Conservation (phyloP, 2,113 vertebrate species). For the Chiloscyllium plagiosum region DNA sequence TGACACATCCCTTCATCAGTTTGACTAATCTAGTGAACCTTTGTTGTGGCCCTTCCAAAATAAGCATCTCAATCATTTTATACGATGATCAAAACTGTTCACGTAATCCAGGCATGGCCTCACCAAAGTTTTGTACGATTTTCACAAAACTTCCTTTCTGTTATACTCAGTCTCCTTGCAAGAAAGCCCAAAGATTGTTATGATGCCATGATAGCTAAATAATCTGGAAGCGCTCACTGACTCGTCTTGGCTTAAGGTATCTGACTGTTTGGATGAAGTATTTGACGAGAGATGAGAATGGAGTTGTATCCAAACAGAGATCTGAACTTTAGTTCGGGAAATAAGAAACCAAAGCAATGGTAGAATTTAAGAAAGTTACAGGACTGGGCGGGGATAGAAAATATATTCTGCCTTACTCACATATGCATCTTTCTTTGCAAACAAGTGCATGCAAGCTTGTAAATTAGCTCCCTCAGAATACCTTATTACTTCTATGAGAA, state of each 20-base stretch:
- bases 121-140: too few relatives aligned
- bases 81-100: too few relatives aligned
- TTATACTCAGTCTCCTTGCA: too few relatives aligned
- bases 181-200: neutral
- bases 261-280: neutral
- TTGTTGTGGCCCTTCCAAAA: neutral
- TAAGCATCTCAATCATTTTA: too few relatives aligned
- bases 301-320: neutral
- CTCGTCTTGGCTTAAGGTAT: neutral
- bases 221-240: neutral
- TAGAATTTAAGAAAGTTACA: neutral
- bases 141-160: too few relatives aligned
- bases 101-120: too few relatives aligned
- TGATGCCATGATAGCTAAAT: neutral
- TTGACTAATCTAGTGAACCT: neutral
- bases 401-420: neutral
- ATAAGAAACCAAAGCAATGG: neutral
- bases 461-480: neutral
- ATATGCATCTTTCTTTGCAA: neutral
- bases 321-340: neutral
- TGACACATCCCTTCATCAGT: neutral
- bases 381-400: neutral
- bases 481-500: neutral
- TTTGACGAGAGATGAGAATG: neutral
- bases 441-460: neutral